phyloP scores from a whole-genome alignment of 2,113 vertebrate genomes.

The Acanthisitta chloris region DNA sequence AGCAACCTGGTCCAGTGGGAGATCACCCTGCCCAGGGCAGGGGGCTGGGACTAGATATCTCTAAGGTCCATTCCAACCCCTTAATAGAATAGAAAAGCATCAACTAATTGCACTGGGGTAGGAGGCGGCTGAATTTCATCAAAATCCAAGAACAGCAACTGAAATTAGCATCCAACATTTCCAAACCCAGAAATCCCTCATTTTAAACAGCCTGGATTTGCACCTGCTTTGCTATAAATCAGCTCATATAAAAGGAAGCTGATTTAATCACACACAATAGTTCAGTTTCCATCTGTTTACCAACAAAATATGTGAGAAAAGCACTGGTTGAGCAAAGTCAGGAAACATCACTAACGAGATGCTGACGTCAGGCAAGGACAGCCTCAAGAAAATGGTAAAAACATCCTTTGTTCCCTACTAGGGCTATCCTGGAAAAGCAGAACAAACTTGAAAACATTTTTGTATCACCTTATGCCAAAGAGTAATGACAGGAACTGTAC shows the following conservation, averaged over 20 bases:
- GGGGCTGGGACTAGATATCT: too few relatives aligned
- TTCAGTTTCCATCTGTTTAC: background rate
- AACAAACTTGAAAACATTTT: background rate
- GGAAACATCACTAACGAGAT: background rate
- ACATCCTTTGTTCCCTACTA: background rate
- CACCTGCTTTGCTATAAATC: background rate
- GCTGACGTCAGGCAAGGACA: background rate
- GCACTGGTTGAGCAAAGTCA: background rate
- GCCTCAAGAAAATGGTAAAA: background rate
- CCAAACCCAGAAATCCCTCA: fast-evolving
- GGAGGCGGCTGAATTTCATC: background rate
- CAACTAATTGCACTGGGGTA: fast-evolving
- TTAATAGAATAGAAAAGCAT: too few relatives aligned
- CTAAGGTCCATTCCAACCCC: too few relatives aligned
- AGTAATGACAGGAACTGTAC: background rate
- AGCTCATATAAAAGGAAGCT: background rate
- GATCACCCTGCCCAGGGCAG: too few relatives aligned
- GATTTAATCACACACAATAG: background rate
- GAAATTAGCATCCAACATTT: fast-evolving
- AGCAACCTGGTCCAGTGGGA: too few relatives aligned
- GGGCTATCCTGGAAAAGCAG: background rate
- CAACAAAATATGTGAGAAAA: background rate
- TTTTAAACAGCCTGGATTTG: background rate
- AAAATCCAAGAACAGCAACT: background rate
- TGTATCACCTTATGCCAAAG: background rate